Percentiles rank a stretch among this genome's conserved stretches.
phyloP scores from a whole-genome alignment of 2,888 invertebrate genomes.

The Cataglyphis cursor region DNA sequence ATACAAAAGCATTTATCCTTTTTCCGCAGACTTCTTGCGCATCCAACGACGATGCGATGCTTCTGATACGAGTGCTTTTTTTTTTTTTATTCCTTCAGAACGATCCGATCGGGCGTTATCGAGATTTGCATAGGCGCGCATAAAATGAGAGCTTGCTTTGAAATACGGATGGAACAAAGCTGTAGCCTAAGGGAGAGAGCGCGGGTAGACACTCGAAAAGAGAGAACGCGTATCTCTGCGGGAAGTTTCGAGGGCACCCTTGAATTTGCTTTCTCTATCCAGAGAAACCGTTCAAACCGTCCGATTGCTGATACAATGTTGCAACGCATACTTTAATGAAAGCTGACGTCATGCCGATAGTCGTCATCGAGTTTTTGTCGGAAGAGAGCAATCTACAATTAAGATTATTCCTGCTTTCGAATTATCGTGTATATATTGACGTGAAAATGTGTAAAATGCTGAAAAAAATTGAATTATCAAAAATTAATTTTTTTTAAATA shows the following conservation, averaged over 20 bases:
- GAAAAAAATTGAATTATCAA: not conserved
- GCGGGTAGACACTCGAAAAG: slow-evolving; percentile 30
- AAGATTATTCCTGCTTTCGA: not conserved
- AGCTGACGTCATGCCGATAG: not conserved
- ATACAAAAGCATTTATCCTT: not conserved
- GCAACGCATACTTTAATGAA: slow-evolving; percentile 5
- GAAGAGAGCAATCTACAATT: not conserved
- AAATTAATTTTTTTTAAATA: not conserved
- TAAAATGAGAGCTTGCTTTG: slow-evolving; percentile 44
- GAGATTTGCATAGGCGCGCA: slow-evolving; percentile 54
- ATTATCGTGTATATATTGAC: not conserved
- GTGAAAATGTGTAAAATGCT: not conserved
- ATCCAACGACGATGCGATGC: not conserved
- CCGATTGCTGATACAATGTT: slow-evolving; percentile 19
- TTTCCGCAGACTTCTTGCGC: not conserved
- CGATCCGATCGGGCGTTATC: slow-evolving; percentile 26
- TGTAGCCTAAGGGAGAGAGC: slow-evolving; percentile 22
- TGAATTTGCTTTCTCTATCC: slow-evolving; percentile 23
- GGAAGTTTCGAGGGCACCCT: slow-evolving; percentile 31
- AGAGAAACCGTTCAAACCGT: slow-evolving; percentile 6
- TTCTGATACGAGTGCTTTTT: slow-evolving; percentile 38
- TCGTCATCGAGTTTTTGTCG: slow-evolving; percentile 4
- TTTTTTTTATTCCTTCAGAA: slow-evolving; percentile 9
- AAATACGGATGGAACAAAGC: slow-evolving; percentile 48
- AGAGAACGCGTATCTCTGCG: slow-evolving; percentile 27